Percentiles rank a stretch among this genome's conserved stretches.
phyloP scores from a whole-genome alignment of 2,113 vertebrate genomes.

The Campylomormyrus numenius region DNA sequence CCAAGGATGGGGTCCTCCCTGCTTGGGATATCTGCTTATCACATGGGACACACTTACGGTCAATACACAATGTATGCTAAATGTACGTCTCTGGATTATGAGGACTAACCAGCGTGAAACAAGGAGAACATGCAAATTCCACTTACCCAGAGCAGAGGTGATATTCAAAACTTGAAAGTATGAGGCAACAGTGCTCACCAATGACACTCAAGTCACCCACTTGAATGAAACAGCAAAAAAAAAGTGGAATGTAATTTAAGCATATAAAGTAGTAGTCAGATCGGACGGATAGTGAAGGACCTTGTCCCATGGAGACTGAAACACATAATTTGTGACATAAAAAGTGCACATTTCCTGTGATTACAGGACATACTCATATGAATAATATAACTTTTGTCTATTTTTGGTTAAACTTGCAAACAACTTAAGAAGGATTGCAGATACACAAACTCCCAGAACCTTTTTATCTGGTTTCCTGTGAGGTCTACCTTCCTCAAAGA shows the following conservation, averaged over 20 bases:
- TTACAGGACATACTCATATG: background rate
- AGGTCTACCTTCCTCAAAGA: background rate
- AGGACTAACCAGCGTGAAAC: background rate
- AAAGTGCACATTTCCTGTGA: background rate
- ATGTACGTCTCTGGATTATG: background rate
- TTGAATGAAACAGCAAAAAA: background rate
- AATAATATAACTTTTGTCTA: background rate
- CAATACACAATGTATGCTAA: background rate
- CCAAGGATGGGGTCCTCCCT: background rate
- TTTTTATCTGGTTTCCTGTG: background rate
- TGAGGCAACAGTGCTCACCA: background rate
- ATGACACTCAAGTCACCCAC: background rate
- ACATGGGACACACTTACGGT: background rate
- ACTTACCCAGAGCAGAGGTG: background rate
- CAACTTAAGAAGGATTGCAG: background rate
- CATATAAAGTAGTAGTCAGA: background rate
- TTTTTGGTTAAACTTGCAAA: background rate
- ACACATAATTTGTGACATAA: background rate
- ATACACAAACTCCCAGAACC: background rate
- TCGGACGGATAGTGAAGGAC: background rate
- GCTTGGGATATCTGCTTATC: background rate
- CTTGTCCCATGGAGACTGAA: background rate
- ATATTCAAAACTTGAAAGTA: background rate
- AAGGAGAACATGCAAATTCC: background rate
- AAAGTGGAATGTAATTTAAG: background rate